These are phyloP conservation scores for Papilio helenus DNA, from an alignment of 1,140 invertebrate genomes.

Conservation along the genomic window DNA sequence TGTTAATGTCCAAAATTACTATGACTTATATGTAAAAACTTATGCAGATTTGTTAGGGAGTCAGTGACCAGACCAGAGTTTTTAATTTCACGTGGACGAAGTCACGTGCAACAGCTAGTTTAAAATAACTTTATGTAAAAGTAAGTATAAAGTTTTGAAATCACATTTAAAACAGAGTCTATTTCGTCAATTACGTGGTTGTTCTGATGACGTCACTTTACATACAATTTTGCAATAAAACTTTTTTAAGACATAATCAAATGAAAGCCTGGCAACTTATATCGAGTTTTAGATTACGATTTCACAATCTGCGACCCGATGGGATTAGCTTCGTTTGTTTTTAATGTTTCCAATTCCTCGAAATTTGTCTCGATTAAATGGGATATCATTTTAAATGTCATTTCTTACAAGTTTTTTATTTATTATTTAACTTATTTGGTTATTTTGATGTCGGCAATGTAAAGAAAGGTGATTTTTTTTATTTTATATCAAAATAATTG, in stretches of 20 bases:
- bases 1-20: neutral
- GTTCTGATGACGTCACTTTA: neutral
- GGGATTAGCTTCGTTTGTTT: neutral
- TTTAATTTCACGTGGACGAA: too few relatives aligned
- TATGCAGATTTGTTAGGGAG: too few relatives aligned
- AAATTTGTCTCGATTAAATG: neutral
- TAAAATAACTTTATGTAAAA: too few relatives aligned
- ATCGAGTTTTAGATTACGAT: slow-evolving; percentile 1
- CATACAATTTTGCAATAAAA: neutral
- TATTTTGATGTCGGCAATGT: too few relatives aligned
- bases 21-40: too few relatives aligned
- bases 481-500: too few relatives aligned
- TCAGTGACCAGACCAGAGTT: too few relatives aligned
- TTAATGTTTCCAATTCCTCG: neutral
- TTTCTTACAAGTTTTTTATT: too few relatives aligned
- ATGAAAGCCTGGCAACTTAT: neutral
- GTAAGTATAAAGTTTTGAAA: too few relatives aligned
- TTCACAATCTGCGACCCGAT: neutral
- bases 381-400: neutral
- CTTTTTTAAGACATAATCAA: neutral
- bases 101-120: too few relatives aligned
- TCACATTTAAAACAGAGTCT: neutral
- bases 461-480: too few relatives aligned
- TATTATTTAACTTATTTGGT: too few relatives aligned
- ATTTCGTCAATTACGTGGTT: neutral